Percentiles rank a stretch among this genome's conserved stretches.
Conservation (phyloP, 2,113 vertebrate genomes). For the Corydoras maculifer region DNA sequence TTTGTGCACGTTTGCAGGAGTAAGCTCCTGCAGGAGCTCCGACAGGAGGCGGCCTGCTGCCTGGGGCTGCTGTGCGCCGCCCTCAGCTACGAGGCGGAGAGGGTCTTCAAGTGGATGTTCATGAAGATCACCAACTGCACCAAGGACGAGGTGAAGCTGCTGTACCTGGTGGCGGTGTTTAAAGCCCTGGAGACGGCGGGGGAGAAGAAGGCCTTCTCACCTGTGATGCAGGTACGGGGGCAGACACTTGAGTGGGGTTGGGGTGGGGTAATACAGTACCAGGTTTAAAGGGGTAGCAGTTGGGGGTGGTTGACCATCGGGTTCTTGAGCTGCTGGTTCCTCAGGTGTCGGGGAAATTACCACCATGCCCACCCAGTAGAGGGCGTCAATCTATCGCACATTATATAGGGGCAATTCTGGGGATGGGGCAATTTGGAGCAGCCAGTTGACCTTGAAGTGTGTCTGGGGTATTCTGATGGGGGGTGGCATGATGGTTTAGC, state of each 20-base stretch:
- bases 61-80: conserved; percentile 90
- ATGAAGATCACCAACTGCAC: conserved; percentile 84
- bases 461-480: neutral
- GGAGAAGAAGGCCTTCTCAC: conserved; percentile 95
- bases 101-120: conserved; percentile 99
- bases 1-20: conserved; percentile 67
- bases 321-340: too few species aligned
- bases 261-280: too few species aligned
- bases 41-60: conserved; percentile 92
- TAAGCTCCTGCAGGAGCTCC: conserved; percentile 93
- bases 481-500: too few species aligned
- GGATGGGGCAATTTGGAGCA: too few species aligned
- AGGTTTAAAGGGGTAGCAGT: too few species aligned
- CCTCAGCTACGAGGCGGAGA: conserved; percentile 94
- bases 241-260: too few species aligned
- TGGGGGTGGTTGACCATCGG: too few species aligned
- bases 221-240: conserved; percentile 86
- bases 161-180: conserved; percentile 90
- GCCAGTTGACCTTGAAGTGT: too few species aligned
- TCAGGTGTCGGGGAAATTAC: too few species aligned
- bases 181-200: conserved; percentile 90
- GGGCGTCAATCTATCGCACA: too few species aligned
- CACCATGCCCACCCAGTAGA: too few species aligned
- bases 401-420: too few species aligned
- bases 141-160: conserved; percentile 94